These are phyloP conservation scores for Serranus cabrilla DNA, from an alignment of 2,797 vertebrate species.

Conservation along the genomic window DNA sequence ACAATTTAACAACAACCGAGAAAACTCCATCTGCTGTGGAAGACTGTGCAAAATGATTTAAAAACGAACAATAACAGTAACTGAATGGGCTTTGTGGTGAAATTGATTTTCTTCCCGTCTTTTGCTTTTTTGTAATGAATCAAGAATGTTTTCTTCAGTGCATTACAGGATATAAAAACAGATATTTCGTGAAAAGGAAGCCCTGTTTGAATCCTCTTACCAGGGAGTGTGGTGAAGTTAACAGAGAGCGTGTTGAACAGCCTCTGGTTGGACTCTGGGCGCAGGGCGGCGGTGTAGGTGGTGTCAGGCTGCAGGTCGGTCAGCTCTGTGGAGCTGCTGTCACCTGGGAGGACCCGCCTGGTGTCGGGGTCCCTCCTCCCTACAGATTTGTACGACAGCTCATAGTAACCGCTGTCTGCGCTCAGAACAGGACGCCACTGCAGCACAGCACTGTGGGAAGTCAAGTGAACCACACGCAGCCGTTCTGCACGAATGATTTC, in stretches of 20 bases:
- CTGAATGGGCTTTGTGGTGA: not conserved
- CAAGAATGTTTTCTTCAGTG: not conserved
- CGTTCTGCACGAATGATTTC: conserved; percentile 71
- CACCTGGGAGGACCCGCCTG: conserved; percentile 44
- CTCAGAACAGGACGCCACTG: conserved; percentile 79
- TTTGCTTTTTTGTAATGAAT: not conserved
- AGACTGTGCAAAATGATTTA: not conserved
- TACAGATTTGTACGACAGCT: conserved; percentile 61
- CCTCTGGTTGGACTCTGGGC: conserved; percentile 65
- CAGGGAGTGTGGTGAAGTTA: conserved; percentile 79
- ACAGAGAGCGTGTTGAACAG: conserved; percentile 63
- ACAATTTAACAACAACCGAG: not conserved
- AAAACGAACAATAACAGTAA: not conserved
- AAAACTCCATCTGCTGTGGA: not conserved
- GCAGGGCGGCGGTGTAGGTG: conserved; percentile 74
- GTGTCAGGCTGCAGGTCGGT: conserved; percentile 75
- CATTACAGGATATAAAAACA: not conserved
- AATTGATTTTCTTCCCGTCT: not conserved
- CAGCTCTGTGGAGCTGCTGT: conserved; percentile 63
- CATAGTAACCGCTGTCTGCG: conserved; percentile 59
- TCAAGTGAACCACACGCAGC: conserved; percentile 70
- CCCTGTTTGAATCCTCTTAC: conserved; percentile 55
- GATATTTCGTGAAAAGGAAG: not conserved
- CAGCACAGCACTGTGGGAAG: conserved; percentile 77
- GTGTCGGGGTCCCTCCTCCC: not conserved